Base-by-base conservation (phyloP, 2,113 vertebrate species). In the Triplophysa tibetana region DNA sequence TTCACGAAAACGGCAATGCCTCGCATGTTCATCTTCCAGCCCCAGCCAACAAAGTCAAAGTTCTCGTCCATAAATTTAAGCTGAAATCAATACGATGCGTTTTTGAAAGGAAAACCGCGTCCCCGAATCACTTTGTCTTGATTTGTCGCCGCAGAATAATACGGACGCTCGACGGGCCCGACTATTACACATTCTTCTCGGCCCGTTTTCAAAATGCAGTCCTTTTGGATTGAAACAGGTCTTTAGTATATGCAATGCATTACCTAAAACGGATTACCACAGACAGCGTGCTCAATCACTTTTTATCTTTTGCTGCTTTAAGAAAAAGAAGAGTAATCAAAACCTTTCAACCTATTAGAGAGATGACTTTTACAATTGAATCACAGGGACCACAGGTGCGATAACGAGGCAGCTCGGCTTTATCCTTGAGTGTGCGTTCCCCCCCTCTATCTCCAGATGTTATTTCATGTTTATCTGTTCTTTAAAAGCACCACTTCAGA, bases 291-390 rank as follows among this genome's bases (percentile, higher is more conserved):
- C 92, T 98, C 96, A 96, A 98, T 98, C 96, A 97, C 94, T 92
- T 94, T 95, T 95, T 97, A 94, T 97, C 95, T 95, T 93, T 92
- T 95, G 95, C 95, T 94, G 96, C 95, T 98, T 97, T 95, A 94
- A 96, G 94, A 95, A 95, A 86, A 96, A 96, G 95, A 96, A 94
- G 94, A 95, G 95, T 97, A 96, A 98, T 98, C 96, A 96, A 97
- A 98, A 98, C 96, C 96, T 98, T 98, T 98, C 96, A 98, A 98
- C 96, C 95, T 98, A 98, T 98, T 98, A 98, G 96, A 92, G 91
- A 94, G 94, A 96, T 96, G 95, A 96, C 95, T 97, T 97, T 95
- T 94, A 95, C 96, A 98, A 99, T 98, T 97, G 97, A 98, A 98
- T 98, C 95, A 98, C 93, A 90, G 95, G 95, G 95, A 98, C 96